These are phyloP conservation scores for Urosaurus nigricauda DNA, from an alignment of 2,797 vertebrate genomes.

Conservation along the genomic window DNA sequence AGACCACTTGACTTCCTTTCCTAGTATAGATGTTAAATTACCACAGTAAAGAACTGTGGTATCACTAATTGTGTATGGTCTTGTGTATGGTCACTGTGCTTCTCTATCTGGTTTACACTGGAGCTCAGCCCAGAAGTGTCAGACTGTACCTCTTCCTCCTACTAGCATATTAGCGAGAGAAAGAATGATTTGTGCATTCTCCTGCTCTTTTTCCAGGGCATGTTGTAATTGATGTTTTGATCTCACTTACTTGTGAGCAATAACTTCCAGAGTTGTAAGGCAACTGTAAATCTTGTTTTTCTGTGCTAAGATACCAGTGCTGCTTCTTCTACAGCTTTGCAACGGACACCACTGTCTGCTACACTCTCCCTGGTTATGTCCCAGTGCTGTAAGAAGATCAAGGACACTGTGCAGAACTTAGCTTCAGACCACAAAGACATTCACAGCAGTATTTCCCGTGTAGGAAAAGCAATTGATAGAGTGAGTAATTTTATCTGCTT, in stretches of 20 bases:
- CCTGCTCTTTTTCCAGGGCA: not conserved
- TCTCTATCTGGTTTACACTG: not conserved
- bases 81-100: not conserved
- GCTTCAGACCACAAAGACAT: constrained; percentile 93
- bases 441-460: constrained; percentile 92
- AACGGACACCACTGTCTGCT: constrained; percentile 87
- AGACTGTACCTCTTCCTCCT: not conserved
- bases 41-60: not conserved
- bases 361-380: constrained; percentile 89
- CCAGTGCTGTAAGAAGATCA: constrained; percentile 93
- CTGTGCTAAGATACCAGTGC: not conserved
- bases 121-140: not conserved
- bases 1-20: too few species aligned
- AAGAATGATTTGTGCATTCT: not conserved
- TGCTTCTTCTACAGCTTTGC: constrained; percentile 81
- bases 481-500: constrained; percentile 71
- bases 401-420: constrained; percentile 91
- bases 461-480: constrained; percentile 93
- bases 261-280: not conserved
- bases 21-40: not conserved
- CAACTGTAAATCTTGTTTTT: not conserved
- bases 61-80: not conserved
- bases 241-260: not conserved
- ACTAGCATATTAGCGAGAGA: not conserved
- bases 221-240: not conserved